Percentiles rank a stretch among this genome's conserved stretches.
Conservation (phyloP, 2,888 invertebrate genomes). For the Seladonia tumulorum region DNA sequence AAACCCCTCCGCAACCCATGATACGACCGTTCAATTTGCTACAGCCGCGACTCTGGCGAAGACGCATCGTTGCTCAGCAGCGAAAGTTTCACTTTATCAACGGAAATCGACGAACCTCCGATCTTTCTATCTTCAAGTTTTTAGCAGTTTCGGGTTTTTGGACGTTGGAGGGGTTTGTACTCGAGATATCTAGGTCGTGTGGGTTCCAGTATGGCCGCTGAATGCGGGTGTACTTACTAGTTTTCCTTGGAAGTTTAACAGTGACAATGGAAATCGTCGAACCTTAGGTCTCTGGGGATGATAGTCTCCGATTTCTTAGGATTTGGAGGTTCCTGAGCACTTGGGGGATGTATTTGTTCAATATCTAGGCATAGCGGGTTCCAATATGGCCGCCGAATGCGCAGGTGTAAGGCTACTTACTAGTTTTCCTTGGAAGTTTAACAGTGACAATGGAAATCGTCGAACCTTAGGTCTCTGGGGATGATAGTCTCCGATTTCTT, state of each 20-base stretch:
- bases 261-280: neutral
- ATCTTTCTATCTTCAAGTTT: neutral
- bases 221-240: neutral
- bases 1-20: neutral
- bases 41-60: neutral
- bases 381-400: neutral
- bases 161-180: neutral
- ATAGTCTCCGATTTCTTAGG: neutral
- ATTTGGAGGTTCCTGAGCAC: neutral
- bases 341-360: neutral
- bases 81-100: neutral
- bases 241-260: neutral
- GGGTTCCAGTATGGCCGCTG: neutral
- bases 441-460: too few relatives aligned
- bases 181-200: neutral
- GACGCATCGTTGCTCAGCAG: neutral
- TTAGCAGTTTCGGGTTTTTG: neutral
- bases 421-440: too few relatives aligned
- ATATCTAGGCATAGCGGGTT: neutral
- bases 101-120: neutral
- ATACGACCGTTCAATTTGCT: conserved; percentile 10
- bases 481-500: too few relatives aligned
- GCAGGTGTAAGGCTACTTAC: too few relatives aligned
- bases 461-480: too few relatives aligned
- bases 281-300: neutral